Evolutionary conservation across 2,797 vertebrate genomes (phyloP), one percentile per base, ranked within the genome.

Genomic region (Parambassis ranga): DNA sequence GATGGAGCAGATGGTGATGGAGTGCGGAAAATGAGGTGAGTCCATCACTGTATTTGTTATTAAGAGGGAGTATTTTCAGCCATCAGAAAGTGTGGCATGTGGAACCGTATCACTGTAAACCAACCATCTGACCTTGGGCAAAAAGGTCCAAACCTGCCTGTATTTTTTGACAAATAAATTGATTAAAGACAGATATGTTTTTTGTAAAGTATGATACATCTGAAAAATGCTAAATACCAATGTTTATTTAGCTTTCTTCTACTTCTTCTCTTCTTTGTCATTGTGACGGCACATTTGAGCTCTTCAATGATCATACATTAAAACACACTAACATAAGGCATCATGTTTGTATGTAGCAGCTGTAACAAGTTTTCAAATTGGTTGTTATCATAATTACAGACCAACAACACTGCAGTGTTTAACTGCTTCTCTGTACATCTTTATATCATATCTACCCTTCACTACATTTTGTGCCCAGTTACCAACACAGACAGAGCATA

Each of bases 21-120:
- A 63, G 41, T 28, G 18, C 51, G 36, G 43, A 49, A 51, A 63
- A 72, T 46, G 6, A 42, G 43, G 18, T 28, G 53, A 53, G 35
- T 44, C 61, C 18, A 56, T 65, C 7, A 48, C 23, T 58, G 48
- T 70, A 18, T 18, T 31, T 59, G 58, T 66, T 65, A 66, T 66
- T 59, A 60, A 51, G 49, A 47, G 38, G 61, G 48, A 62, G 31
- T 51, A 47, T 30, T 49, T 74, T 22, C 31, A 56, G 51, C 58
- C 20, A 73, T 60, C 6, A 64, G 48, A 31, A 20, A 60, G 47
- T 19, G 46, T 5, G 13, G 37, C 27, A 22, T 42, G 20, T 23
- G 7, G 11, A 7, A 58, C 20, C 4, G 6, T 10, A 13, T 27
- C 51, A 50, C 39, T 55, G 10, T 5, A 30, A 27, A 35, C n/a